phyloP scores from a whole-genome alignment of 2,113 vertebrate species.

The Pollimyrus isidori region DNA sequence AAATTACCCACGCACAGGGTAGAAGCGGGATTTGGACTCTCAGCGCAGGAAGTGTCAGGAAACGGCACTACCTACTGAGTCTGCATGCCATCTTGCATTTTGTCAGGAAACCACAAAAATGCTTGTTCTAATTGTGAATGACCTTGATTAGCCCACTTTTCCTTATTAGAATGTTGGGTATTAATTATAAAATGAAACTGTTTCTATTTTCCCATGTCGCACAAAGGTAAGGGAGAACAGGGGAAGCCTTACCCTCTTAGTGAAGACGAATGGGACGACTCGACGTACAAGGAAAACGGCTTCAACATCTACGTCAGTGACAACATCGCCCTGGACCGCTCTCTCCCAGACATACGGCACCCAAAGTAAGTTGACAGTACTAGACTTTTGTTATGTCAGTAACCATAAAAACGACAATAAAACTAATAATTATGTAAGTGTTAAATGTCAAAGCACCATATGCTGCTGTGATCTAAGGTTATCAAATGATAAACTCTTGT shows the following conservation, averaged over 20 bases:
- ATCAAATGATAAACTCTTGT: background rate
- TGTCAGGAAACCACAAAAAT: background rate
- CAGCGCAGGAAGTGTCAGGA: background rate
- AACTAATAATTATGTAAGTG: background rate
- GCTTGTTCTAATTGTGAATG: background rate
- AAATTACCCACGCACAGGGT: background rate
- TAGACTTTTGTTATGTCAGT: background rate
- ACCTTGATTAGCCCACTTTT: background rate
- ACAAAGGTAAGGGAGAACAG: constrained; percentile 75
- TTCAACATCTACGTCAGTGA: constrained; percentile 87
- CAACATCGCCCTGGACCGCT: constrained; percentile 76
- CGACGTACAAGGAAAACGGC: constrained; percentile 78
- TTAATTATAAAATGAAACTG: background rate
- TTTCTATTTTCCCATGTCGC: background rate
- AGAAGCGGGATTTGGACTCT: background rate
- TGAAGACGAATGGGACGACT: constrained; percentile 76
- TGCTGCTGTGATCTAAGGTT: background rate
- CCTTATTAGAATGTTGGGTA: background rate
- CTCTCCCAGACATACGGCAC: constrained; percentile 78
- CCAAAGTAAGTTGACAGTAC: constrained; percentile 64
- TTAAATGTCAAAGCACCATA: background rate
- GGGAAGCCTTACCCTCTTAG: constrained; percentile 75
- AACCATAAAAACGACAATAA: background rate
- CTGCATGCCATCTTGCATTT: background rate
- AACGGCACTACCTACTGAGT: background rate